These are phyloP conservation scores for Callithrix jacchus DNA, from an alignment of 2,113 vertebrate genomes.

Conservation along the genomic window DNA sequence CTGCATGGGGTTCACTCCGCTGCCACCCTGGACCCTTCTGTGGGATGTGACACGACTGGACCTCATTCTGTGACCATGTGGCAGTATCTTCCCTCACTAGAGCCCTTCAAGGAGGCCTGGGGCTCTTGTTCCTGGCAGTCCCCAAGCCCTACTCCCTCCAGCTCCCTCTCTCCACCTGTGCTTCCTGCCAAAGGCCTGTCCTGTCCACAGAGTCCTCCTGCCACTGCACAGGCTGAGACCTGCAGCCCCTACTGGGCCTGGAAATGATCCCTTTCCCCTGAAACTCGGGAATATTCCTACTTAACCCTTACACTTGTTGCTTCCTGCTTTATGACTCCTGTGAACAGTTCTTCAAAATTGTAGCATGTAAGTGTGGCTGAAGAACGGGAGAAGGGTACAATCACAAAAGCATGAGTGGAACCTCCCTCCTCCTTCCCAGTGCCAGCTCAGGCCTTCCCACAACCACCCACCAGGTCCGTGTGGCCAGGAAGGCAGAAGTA, in stretches of 20 bases:
- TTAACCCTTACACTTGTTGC: neutral
- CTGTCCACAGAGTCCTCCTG: fast-evolving
- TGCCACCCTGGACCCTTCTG: no score
- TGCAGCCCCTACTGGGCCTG: neutral
- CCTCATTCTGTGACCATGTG: no score
- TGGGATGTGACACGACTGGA: no score
- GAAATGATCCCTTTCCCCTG: neutral
- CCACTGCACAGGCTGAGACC: neutral
- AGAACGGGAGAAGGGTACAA: no score
- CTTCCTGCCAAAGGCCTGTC: neutral
- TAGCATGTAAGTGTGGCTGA: neutral
- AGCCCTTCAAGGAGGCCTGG: neutral
- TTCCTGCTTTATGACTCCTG: neutral
- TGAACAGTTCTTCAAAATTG: neutral
- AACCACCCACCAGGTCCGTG: neutral
- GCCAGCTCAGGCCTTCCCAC: neutral
- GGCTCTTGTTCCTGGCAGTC: neutral
- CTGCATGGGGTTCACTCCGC: fast-evolving
- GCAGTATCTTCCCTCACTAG: fast-evolving
- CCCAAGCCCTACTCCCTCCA: fast-evolving
- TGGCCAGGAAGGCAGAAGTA: neutral
- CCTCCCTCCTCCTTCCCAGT: neutral
- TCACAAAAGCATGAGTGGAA: fast-evolving
- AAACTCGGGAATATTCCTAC: neutral
- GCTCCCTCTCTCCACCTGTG: fast-evolving